Conservation (phyloP, 1,140 invertebrate genomes). For the Alviniconcha marisindica region DNA sequence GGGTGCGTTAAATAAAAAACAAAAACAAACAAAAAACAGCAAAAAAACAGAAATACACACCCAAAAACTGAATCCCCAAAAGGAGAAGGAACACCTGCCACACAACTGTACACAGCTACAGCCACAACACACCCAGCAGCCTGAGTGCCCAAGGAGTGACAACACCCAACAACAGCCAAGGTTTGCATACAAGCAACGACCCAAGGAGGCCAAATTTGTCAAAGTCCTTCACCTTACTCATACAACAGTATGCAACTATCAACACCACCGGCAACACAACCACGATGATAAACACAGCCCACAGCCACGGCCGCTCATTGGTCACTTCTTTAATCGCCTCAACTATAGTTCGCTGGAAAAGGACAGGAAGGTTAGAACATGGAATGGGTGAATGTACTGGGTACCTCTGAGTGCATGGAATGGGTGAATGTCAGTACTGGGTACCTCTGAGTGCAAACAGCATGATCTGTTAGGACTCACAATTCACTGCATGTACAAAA, state of each 20-base stretch:
- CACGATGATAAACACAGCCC: slow-evolving; percentile 89
- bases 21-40: no score
- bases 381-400: background rate
- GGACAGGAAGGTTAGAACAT: no score
- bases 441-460: no score
- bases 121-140: no score
- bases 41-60: no score
- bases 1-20: no score
- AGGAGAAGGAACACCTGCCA: no score
- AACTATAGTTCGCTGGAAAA: slow-evolving; percentile 87
- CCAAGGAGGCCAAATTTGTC: background rate
- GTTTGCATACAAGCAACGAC: background rate
- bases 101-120: no score
- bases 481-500: no score
- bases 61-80: no score
- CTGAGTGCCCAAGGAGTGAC: no score
- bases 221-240: slow-evolving; percentile 63
- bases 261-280: slow-evolving; percentile 87
- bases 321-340: slow-evolving; percentile 88
- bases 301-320: slow-evolving; percentile 93
- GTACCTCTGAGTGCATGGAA: background rate
- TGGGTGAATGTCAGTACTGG: background rate
- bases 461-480: no score
- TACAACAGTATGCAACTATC: slow-evolving; percentile 88
- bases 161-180: slow-evolving; percentile 10